phyloP scores from a whole-genome alignment of 2,797 vertebrate species.

The Enteromius trimaculatus region DNA sequence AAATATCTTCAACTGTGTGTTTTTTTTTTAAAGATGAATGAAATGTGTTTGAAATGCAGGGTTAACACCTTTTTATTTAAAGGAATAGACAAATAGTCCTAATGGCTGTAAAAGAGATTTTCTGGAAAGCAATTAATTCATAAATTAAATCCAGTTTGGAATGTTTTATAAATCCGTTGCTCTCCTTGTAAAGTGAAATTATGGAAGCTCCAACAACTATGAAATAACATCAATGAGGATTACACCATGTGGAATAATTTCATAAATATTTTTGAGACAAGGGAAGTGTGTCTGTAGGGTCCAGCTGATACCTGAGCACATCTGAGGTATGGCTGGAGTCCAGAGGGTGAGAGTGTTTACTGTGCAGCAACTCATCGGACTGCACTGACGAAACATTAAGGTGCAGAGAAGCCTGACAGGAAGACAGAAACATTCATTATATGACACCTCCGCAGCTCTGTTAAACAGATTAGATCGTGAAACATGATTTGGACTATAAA shows the following conservation, averaged over 20 bases:
- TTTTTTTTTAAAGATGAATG: background rate
- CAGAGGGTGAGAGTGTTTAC: slow-evolving; percentile 99
- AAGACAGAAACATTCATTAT: slow-evolving; percentile 40
- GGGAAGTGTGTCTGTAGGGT: no score
- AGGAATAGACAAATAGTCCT: no score
- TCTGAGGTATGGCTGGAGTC: slow-evolving; percentile 99
- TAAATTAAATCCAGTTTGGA: background rate
- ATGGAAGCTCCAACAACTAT: background rate
- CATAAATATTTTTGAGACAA: background rate
- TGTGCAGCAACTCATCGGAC: slow-evolving; percentile 97
- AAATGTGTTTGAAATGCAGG: background rate
- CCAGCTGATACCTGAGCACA: slow-evolving; percentile 90
- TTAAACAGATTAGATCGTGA: background rate
- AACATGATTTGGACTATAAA: slow-evolving; percentile 10
- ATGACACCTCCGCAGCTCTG: background rate
- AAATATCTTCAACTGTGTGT: background rate
- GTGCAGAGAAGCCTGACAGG: slow-evolving; percentile 94
- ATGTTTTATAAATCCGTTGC: no score
- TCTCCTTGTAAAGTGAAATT: no score
- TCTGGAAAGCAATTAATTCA: background rate
- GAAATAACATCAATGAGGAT: background rate
- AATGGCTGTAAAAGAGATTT: background rate
- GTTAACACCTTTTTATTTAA: background rate
- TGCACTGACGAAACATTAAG: slow-evolving; percentile 96
- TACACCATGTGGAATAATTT: background rate